phyloP scores from a whole-genome alignment of 53 echinoderm and acorn worm species.

The Temnopleurus reevesii region DNA sequence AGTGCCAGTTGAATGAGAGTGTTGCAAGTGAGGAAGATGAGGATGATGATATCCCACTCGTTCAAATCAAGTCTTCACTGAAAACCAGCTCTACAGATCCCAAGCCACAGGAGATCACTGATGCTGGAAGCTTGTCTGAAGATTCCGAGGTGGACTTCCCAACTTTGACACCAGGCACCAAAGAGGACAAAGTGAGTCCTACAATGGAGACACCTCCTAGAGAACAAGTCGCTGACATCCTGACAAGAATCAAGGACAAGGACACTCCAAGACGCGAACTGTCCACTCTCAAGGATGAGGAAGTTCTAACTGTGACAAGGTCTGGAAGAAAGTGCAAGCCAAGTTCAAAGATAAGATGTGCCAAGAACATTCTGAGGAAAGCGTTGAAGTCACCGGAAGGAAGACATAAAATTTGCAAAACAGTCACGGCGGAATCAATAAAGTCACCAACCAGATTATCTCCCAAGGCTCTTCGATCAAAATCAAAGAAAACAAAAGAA shows the following conservation, averaged over 20 bases:
- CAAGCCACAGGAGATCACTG: not conserved
- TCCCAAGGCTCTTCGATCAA: slow-evolving; percentile 33
- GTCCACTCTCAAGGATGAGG: not conserved
- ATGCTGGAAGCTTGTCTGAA: not conserved
- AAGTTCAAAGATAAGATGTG: slow-evolving; percentile 35
- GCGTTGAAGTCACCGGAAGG: slow-evolving; percentile 28
- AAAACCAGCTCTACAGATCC: not conserved
- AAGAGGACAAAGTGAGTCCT: slow-evolving; percentile 40
- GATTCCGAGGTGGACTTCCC: slow-evolving; percentile 67
- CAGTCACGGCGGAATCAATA: not conserved
- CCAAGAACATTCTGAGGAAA: slow-evolving; percentile 37
- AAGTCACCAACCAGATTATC: slow-evolving; percentile 15
- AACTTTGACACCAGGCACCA: slow-evolving; percentile 28
- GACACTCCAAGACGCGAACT: not conserved
- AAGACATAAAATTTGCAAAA: not conserved
- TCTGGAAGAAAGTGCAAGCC: slow-evolving; percentile 48
- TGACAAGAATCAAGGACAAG: slow-evolving; percentile 16
- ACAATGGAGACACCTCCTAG: slow-evolving; percentile 35
- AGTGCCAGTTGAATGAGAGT: not conserved
- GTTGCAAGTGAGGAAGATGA: slow-evolving; percentile 14
- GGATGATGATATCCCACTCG: slow-evolving; percentile 77
- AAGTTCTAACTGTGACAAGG: slow-evolving; percentile 11
- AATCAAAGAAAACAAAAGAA: not conserved
- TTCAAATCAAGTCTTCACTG: slow-evolving; percentile 59
- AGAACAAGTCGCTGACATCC: not conserved